Base-by-base conservation (phyloP, 2,888 invertebrate species). In the Yponomeuta plumbellus region DNA sequence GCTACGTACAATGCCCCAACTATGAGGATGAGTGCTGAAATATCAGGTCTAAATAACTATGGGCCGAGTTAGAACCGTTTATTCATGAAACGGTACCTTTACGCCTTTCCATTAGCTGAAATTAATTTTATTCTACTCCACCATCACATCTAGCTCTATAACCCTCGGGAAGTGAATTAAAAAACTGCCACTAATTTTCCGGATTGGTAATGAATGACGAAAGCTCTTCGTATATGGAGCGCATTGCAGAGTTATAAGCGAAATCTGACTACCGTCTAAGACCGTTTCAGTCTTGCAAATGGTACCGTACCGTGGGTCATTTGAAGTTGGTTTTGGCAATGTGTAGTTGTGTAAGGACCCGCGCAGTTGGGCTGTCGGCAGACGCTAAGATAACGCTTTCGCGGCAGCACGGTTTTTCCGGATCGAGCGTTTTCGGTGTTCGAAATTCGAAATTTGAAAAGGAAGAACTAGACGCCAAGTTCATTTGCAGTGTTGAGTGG, bases 181-280 rank as follows among this genome's bases (percentile, higher is more conserved):
- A 70, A 65, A 65, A n/a, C 20, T 23, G 65, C 67, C 59, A 67
- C 65, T 68, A 70, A 69, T 67, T 68, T 70, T 66, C 65, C 67
- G 66, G 62, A 57, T 66, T 66, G 67, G 72, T 73, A 73, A 75
- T 63, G 75, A 71, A 65, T 68, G 44, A 52, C 23, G 56, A 39
- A 39, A 67, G 67, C 67, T 67, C 44, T 66, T 52, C 44, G 69
- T 17, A 52, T 75, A 75, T 71, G 77, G 78, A 83, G 77, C 89
- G 89, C 89, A 89, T 82, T 90, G 89, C 89, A 89, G 44, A 52
- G 89, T 84, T 84, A 84, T 74, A 52, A 52, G 17, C 17, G 44
- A 52, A 74, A 75, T 52, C 44, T 52, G 2, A 17, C 44, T 52
- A 17, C 17, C 17, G 44, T 17, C 44, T 17, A 5, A 75, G 74